These are phyloP conservation scores for Pycnonotus jocosus DNA, from an alignment of 2,113 vertebrate genomes.

Conservation along the genomic window DNA sequence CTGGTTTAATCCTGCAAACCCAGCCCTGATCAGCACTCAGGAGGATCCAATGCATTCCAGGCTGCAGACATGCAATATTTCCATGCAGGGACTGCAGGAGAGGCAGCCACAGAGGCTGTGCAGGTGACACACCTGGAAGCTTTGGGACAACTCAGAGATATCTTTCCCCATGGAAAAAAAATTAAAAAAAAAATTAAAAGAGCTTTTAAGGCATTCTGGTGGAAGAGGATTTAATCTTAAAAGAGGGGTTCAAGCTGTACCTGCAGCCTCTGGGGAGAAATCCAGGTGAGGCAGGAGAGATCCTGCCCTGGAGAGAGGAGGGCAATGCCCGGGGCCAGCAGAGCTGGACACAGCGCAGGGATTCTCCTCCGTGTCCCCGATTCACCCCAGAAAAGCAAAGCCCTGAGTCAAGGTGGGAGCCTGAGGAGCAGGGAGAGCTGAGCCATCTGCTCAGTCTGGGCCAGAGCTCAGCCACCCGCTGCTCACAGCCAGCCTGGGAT, in stretches of 20 bases:
- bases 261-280: background rate
- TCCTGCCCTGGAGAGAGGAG: background rate
- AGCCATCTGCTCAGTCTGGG: background rate
- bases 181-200: no score
- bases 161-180: no score
- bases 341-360: background rate
- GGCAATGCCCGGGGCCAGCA: fast-evolving
- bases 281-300: background rate
- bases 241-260: background rate
- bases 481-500: background rate
- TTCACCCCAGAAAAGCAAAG: background rate
- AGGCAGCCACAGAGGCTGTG: background rate
- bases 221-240: no score
- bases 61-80: background rate
- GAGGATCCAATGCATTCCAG: background rate
- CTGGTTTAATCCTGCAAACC: background rate
- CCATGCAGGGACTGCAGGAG: background rate
- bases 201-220: no score
- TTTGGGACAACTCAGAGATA: no score
- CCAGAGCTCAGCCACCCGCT: background rate
- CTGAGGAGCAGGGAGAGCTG: background rate
- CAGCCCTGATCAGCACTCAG: background rate
- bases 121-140: no score
- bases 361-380: background rate
- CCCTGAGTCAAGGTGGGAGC: background rate